A percentile compares a stretch with the other conserved stretches of the same genome.
These are phyloP conservation scores for Mimumesa dahlbomi DNA, from an alignment of 2,888 invertebrate species.

Conservation along the genomic window DNA sequence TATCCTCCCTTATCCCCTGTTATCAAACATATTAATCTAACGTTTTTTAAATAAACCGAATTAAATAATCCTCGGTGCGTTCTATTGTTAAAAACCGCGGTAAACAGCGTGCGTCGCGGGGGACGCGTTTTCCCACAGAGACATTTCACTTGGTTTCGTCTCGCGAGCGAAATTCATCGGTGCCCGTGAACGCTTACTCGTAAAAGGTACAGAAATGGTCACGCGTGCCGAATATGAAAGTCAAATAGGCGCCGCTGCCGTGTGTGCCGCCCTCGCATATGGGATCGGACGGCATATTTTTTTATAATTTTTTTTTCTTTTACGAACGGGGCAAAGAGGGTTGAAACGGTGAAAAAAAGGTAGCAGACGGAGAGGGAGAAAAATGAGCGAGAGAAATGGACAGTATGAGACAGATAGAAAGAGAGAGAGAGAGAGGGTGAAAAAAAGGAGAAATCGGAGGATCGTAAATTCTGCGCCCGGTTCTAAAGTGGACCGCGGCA, in stretches of 20 bases:
- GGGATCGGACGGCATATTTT: constrained; percentile 1
- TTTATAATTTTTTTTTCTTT: too few species aligned
- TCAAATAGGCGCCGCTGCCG: constrained; percentile 38
- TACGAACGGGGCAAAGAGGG: not conserved
- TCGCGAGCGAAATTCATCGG: constrained; percentile 28
- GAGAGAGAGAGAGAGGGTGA: not conserved
- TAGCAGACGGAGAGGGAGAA: not conserved
- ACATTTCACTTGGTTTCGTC: not conserved
- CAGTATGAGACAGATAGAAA: not conserved
- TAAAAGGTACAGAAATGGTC: constrained; percentile 7
- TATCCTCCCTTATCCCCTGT: too few species aligned
- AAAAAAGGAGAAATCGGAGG: constrained; percentile 18
- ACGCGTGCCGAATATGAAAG: constrained; percentile 54
- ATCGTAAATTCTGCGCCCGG: constrained; percentile 43
- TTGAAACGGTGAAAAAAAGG: not conserved
- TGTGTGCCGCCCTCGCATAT: not conserved
- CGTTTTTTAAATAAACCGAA: too few species aligned
- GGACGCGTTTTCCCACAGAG: too few species aligned
- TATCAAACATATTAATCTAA: too few species aligned
- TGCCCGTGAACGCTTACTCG: not conserved
- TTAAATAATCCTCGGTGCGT: too few species aligned
- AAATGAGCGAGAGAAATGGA: not conserved
- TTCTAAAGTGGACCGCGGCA: constrained; percentile 24
- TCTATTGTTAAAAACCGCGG: too few species aligned
- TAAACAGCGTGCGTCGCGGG: too few species aligned